These are phyloP conservation scores for Urocolius indicus DNA, from an alignment of 2,113 vertebrate species.

Conservation along the genomic window DNA sequence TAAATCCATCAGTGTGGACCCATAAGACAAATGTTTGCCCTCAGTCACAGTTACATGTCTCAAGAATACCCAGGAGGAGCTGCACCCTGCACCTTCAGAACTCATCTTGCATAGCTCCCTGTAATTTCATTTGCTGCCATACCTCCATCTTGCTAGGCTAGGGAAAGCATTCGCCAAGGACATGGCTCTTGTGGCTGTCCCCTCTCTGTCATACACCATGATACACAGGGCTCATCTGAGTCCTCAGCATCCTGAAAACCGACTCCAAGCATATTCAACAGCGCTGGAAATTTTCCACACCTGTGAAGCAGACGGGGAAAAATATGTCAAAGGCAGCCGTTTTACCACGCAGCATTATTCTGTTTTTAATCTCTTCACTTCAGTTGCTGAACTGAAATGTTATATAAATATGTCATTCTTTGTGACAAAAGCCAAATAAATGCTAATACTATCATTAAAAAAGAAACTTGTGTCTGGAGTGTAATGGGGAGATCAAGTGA, in stretches of 20 bases:
- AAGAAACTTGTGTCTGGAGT: background rate
- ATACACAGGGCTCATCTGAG: too few species aligned
- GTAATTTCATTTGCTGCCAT: background rate
- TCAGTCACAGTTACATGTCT: background rate
- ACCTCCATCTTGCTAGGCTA: background rate
- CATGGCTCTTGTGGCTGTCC: rapidly evolving
- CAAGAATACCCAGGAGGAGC: background rate
- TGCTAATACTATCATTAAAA: constrained; percentile 45
- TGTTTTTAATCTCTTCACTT: background rate
- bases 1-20: background rate
- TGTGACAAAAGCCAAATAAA: constrained; percentile 52
- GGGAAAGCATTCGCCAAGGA: rapidly evolving
- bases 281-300: background rate
- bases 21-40: background rate
- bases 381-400: constrained; percentile 19
- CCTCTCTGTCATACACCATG: rapidly evolving
- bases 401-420: constrained; percentile 50
- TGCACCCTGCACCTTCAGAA: background rate
- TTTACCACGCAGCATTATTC: background rate
- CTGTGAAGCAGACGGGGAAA: background rate
- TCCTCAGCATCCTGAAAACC: background rate
- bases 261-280: background rate
- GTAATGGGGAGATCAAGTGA: background rate
- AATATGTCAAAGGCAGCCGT: background rate
- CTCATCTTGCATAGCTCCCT: background rate